A percentile compares a stretch with the other conserved stretches of the same genome.
These are phyloP conservation scores for Pissodes strobi DNA, from an alignment of 1,140 invertebrate species.

Conservation along the genomic window DNA sequence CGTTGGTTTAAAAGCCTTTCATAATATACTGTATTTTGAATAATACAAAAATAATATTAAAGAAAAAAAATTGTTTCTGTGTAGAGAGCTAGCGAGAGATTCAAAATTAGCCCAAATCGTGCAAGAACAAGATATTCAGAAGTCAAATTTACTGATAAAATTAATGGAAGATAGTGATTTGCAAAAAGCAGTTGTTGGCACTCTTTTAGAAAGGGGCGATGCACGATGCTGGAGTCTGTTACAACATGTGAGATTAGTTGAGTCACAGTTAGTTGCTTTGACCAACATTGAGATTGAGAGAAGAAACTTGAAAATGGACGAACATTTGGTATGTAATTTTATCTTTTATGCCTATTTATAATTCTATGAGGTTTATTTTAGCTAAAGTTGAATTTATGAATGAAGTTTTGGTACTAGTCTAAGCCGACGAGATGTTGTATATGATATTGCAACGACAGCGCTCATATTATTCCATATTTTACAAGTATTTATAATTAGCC, in stretches of 20 bases:
- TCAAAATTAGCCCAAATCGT: slow-evolving; percentile 64
- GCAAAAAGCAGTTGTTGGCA: slow-evolving; percentile 74
- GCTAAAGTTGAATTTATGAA: not conserved
- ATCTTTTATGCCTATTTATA: not conserved
- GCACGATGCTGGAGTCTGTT: slow-evolving; percentile 74
- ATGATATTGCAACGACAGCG: too few species aligned
- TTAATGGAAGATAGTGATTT: slow-evolving; percentile 69
- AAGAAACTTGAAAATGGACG: slow-evolving; percentile 67
- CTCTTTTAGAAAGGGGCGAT: slow-evolving; percentile 74
- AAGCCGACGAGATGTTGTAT: too few species aligned
- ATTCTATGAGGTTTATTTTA: too few species aligned
- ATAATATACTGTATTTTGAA: not conserved
- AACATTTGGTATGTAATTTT: slow-evolving; percentile 69
- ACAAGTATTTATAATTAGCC: too few species aligned
- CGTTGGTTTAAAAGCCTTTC: too few species aligned
- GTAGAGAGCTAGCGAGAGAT: slow-evolving; percentile 62
- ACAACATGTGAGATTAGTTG: slow-evolving; percentile 77
- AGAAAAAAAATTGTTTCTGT: slow-evolving; percentile 28
- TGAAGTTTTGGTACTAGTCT: not conserved
- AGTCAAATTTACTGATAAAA: slow-evolving; percentile 62
- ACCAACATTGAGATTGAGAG: slow-evolving; percentile 77
- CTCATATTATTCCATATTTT: too few species aligned
- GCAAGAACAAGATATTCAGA: slow-evolving; percentile 64
- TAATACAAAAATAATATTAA: slow-evolving; percentile 2
- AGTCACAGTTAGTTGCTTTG: slow-evolving; percentile 73